Percentiles rank a stretch among this genome's conserved stretches.
These are phyloP conservation scores for Dolichoris vasculosae DNA, from an alignment of 1,140 invertebrate species.

Conservation along the genomic window DNA sequence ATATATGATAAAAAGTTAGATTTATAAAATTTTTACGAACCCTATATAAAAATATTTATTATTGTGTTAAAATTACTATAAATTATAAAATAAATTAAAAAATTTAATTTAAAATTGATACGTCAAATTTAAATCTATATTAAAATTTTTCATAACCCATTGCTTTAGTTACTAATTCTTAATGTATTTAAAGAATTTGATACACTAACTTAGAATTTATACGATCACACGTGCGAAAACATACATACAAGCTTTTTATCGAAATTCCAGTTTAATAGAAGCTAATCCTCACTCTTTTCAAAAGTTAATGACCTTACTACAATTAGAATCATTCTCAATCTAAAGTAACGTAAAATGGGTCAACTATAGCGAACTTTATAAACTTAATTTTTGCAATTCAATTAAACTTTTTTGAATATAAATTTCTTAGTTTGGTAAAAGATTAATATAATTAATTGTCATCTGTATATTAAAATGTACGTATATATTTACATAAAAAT, in stretches of 20 bases:
- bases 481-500: background rate
- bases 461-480: background rate
- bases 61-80: background rate
- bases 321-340: constrained; percentile 9
- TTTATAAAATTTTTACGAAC: background rate
- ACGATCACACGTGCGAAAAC: too few species aligned
- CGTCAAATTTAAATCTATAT: background rate
- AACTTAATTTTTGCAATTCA: constrained; percentile 6
- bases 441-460: background rate
- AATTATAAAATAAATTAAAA: background rate
- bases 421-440: background rate
- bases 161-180: background rate
- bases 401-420: background rate
- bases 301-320: constrained; percentile 3
- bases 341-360: constrained; percentile 10
- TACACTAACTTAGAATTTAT: background rate
- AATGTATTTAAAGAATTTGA: background rate
- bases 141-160: background rate
- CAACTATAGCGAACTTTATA: background rate
- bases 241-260: background rate
- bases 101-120: background rate
- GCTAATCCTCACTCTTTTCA: background rate
- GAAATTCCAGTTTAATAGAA: background rate
- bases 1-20: background rate
- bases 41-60: background rate